phyloP scores from a whole-genome alignment of 64 coral and sea anemone species.

The Orbicella faveolata region DNA sequence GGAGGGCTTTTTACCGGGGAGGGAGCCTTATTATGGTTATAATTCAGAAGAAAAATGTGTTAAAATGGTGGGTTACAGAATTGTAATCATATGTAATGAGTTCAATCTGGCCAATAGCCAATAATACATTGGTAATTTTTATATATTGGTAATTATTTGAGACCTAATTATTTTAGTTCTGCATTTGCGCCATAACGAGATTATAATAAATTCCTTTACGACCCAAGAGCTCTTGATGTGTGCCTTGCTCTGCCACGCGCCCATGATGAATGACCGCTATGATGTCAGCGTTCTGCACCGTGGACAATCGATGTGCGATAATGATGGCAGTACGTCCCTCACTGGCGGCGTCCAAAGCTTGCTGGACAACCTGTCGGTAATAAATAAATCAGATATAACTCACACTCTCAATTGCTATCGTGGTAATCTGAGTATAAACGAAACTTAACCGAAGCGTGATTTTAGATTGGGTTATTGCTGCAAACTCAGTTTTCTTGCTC shows the following conservation, averaged over 20 bases:
- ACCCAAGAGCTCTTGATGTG: conserved; percentile 83
- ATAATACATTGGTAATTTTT: background rate
- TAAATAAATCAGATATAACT: background rate
- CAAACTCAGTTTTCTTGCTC: background rate
- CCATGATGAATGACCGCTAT: conserved; percentile 88
- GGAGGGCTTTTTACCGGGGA: no score
- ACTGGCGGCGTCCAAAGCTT: conserved; percentile 75
- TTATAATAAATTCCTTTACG: conserved; percentile 77
- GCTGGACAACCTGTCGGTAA: conserved; percentile 73
- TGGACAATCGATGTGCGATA: conserved; percentile 87
- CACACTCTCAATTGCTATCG: background rate
- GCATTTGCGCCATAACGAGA: conserved; percentile 79
- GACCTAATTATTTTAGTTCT: conserved; percentile 30
- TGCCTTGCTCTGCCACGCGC: conserved; percentile 87
- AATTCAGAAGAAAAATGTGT: no score
- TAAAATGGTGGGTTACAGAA: no score
- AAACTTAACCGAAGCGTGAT: background rate
- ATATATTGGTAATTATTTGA: background rate
- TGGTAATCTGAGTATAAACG: background rate
- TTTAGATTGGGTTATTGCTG: background rate
- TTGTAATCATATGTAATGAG: no score
- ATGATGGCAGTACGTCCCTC: conserved; percentile 72
- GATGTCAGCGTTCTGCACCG: conserved; percentile 85
- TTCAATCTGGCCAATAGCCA: no score
- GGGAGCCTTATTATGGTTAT: no score